A percentile compares a stretch with the other conserved stretches of the same genome.
These are phyloP conservation scores for Periparus ater DNA, from an alignment of 2,797 vertebrate species.

Conservation along the genomic window DNA sequence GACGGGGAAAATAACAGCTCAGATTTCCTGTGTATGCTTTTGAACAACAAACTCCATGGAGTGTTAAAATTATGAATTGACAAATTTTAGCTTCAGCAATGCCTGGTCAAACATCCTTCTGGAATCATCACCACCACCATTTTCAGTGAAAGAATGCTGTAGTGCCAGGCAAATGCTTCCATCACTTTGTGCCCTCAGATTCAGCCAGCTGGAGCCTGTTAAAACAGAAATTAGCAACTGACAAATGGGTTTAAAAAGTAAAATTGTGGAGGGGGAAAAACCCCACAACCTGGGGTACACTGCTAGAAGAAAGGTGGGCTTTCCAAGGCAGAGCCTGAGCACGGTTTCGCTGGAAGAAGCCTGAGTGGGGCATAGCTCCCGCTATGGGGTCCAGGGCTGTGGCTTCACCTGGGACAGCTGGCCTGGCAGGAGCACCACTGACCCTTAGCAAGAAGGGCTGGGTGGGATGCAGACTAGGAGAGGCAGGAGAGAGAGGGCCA, in stretches of 20 bases:
- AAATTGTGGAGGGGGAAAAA: not conserved
- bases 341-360: not conserved
- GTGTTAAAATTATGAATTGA: not conserved
- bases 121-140: not conserved
- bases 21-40: not conserved
- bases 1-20: not conserved
- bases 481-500: not conserved
- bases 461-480: not conserved
- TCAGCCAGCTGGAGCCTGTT: not conserved
- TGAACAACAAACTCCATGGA: not conserved
- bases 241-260: not conserved
- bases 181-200: not conserved
- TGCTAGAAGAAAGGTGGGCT: not conserved
- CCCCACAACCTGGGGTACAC: rapidly evolving
- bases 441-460: not conserved
- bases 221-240: not conserved
- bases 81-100: not conserved
- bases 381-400: rapidly evolving
- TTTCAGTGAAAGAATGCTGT: not conserved
- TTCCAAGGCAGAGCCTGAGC: rapidly evolving
- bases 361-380: not conserved
- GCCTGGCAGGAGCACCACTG: not conserved
- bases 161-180: not conserved
- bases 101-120: not conserved
- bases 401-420: not conserved